Conservation (phyloP, 2,797 vertebrate genomes). For the Rhyacichthys aspro region DNA sequence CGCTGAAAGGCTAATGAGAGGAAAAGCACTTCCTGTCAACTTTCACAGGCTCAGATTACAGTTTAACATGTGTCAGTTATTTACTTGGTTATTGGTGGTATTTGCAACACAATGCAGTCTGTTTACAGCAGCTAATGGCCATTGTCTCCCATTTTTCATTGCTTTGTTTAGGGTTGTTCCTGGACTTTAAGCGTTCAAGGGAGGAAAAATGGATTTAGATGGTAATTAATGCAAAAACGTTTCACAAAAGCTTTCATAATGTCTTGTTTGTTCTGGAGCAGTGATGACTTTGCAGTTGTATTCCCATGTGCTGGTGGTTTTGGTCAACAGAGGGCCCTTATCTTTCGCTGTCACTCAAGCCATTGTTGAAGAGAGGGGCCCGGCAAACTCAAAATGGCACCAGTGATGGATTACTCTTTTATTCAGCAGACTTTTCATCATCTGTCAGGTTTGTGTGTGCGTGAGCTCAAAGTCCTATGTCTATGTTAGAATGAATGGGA, state of each 20-base stretch:
- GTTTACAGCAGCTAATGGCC: background rate
- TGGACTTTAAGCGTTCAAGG: background rate
- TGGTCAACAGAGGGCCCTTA: constrained; percentile 75
- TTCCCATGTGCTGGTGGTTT: constrained; percentile 52
- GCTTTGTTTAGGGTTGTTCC: background rate
- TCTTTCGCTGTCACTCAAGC: constrained; percentile 75
- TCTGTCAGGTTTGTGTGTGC: constrained; percentile 62
- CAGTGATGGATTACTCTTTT: constrained; percentile 82
- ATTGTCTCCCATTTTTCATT: background rate
- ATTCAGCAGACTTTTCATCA: constrained; percentile 78
- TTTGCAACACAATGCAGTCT: background rate
- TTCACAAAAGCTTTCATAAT: constrained; percentile 8
- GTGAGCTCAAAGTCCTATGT: constrained; percentile 7
- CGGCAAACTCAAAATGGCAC: constrained; percentile 75
- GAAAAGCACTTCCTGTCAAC: constrained; percentile 41
- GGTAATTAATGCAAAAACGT: constrained; percentile 8
- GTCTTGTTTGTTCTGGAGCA: constrained; percentile 16
- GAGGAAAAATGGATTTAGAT: background rate
- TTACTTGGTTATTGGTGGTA: constrained; percentile 16
- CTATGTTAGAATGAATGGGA: constrained; percentile 21
- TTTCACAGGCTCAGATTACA: constrained; percentile 21
- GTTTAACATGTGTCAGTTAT: constrained; percentile 26
- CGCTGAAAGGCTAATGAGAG: constrained; percentile 63
- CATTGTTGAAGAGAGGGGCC: constrained; percentile 74
- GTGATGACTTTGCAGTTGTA: constrained; percentile 37